Base-by-base conservation (phyloP, 2,888 invertebrate species). In the Drosophila cognata region DNA sequence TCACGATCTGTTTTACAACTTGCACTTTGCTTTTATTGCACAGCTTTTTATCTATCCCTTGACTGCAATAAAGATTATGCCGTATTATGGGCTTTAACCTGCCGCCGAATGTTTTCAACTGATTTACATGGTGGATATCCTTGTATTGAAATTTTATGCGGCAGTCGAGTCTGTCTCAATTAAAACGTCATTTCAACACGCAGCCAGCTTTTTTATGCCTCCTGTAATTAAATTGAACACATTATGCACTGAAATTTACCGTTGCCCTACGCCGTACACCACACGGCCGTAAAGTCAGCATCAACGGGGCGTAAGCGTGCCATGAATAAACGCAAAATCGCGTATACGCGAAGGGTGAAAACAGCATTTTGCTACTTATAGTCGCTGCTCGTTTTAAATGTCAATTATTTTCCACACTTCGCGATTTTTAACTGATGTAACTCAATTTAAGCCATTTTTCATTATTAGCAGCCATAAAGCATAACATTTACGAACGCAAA, bases 401-500 rank as follows among this genome's bases (percentile, higher is more conserved):
- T 75, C 88, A 85, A 88, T 85, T 85, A 85, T 88, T 74, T 73
- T 82, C 71, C 71, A 62, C 51, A 67, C 71, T 69, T 53, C 61
- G 68, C 73, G 35, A 82, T 71, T 78, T 84, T 74, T 55, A 60
- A 67, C 68, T 68, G 73, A 5, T 29, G 67, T 79, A 85, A 84
- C 81, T 85, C 73, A 77, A 85, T 84, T 85, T 69, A 51, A 53
- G 56, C 64, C 57, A 74, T 71, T 85, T 81, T 71, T 81, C 71
- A 82, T 84, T 84, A 88, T 88, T 84, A 81, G 85, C 82, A 71
- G 78, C 69, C 82, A 64, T 73, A 71, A 65, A 73, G 74, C 59
- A 28, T 28, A 58, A 80, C 51, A 77, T 84, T 70, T 51, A 35
- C 64, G 36, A 62, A 73, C 66, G 56, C 63, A 53, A 76, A 58